Evolutionary conservation across 2,797 vertebrate species (phyloP).

Genomic region (Anguilla megastoma): DNA sequence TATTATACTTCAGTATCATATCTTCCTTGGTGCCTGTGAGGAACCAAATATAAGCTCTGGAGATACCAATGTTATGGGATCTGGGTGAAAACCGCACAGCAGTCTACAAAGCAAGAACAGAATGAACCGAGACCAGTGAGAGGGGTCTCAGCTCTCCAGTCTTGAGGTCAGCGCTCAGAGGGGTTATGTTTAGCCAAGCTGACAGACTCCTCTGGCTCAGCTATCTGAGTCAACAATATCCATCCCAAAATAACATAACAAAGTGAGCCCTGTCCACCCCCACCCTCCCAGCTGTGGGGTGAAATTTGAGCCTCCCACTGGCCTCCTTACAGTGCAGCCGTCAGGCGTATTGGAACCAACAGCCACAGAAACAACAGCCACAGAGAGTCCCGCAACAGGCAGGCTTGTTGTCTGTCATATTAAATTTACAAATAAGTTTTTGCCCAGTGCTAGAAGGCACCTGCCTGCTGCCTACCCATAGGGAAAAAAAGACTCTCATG

Average conservation of each 20-base stretch:
- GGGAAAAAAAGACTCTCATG: background rate
- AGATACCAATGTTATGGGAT: background rate
- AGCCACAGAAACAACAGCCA: background rate
- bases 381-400: background rate
- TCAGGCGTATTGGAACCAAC: background rate
- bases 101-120: background rate
- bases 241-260: conserved; percentile 51
- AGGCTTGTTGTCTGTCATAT: background rate
- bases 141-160: background rate
- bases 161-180: conserved; percentile 13
- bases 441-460: background rate
- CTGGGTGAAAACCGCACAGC: background rate
- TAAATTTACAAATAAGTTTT: background rate
- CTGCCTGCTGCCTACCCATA: background rate
- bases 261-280: conserved; percentile 34
- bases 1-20: background rate
- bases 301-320: conserved; percentile 18
- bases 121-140: background rate
- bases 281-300: background rate
- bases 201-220: conserved; percentile 60
- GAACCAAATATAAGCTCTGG: background rate
- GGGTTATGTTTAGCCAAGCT: conserved; percentile 60
- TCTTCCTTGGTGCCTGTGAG: background rate
- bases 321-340: background rate
- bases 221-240: conserved; percentile 67